These are phyloP conservation scores for Antidorcas marsupialis DNA, from an alignment of 2,113 vertebrate species.

Conservation along the genomic window DNA sequence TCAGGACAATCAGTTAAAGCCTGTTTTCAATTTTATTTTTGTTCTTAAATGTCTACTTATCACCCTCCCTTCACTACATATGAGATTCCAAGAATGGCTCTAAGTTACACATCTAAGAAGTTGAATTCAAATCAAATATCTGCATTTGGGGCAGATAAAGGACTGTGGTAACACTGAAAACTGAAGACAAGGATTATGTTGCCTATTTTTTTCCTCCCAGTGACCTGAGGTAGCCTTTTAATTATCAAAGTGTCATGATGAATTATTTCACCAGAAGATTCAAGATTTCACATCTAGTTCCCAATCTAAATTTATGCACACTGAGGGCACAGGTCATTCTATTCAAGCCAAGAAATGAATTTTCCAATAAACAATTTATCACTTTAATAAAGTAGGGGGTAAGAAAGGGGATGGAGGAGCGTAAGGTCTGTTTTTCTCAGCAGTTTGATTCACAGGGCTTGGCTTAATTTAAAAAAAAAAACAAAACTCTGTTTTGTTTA, in stretches of 20 bases:
- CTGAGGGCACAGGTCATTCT: constrained; percentile 26
- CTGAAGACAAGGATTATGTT: neutral
- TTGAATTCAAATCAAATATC: neutral
- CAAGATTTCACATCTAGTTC: constrained; percentile 33
- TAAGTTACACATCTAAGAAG: neutral
- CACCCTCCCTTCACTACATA: neutral
- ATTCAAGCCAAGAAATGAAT: constrained; percentile 53
- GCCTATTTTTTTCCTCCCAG: neutral
- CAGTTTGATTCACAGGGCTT: neutral
- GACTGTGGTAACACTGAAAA: neutral
- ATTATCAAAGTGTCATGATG: constrained; percentile 60
- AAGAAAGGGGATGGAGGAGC: constrained; percentile 1
- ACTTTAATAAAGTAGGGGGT: constrained; percentile 25
- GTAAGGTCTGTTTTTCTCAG: constrained; percentile 55
- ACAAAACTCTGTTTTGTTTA: neutral
- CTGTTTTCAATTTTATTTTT: neutral
- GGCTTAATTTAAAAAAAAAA: neutral
- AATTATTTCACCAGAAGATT: constrained; percentile 55
- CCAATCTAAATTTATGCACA: constrained; percentile 59
- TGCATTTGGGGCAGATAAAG: neutral
- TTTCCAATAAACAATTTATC: constrained; percentile 56
- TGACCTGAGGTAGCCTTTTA: neutral
- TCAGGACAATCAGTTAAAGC: neutral
- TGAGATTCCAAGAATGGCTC: neutral
- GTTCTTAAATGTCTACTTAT: neutral